Evolutionary conservation across 2,797 vertebrate genomes (phyloP), one percentile per base, ranked within the genome.

Genomic region (Enteromius anoplus): DNA sequence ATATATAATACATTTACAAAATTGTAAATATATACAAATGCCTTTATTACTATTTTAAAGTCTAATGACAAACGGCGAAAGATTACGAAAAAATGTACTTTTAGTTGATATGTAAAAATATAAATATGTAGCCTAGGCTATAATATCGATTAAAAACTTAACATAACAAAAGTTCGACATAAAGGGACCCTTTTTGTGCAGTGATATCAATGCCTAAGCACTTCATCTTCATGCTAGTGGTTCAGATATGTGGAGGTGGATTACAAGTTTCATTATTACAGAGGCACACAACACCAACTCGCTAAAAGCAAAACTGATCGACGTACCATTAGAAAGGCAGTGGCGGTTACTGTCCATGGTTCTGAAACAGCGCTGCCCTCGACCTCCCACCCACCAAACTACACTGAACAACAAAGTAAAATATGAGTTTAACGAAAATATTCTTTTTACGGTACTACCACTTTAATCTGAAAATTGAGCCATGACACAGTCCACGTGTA

Each of bases 331-430:
- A 42, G 49, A 71, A 47, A 34, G 14, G 14, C 42, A 45, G 17
- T 15, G 21, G 37, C 1, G 47, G 82, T 55, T 82, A 91, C 93
- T 95, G 84, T 94, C 93, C 91, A 55, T 92, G 93, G 93, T 94
- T 82, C 94, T 94, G 94, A 93, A 93, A 83, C 10, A 65, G 19
- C 53, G 62, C 60, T 58, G 6, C 26, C 62, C 71, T 19, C 37
- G n/a, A 66, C 42, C 76, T 77, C 75, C 49, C 23, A 19, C 40
- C 12, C 7, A 62, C 34, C n/a, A 45, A 77, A 62, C 58, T 19
- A 29, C 37, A 5, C 8, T 47, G 21, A 19, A 17, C 58, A 21
- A 29, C 58, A 77, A 4, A 26, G 23, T 29, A 32, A 64, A 64
- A 77, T 12, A 26, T 11, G 1, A 26, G 4, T 60, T 58, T 60